Percentiles rank a stretch among this genome's conserved stretches.
phyloP scores from a whole-genome alignment of 2,797 vertebrate species.

The Uromys caudimaculatus region DNA sequence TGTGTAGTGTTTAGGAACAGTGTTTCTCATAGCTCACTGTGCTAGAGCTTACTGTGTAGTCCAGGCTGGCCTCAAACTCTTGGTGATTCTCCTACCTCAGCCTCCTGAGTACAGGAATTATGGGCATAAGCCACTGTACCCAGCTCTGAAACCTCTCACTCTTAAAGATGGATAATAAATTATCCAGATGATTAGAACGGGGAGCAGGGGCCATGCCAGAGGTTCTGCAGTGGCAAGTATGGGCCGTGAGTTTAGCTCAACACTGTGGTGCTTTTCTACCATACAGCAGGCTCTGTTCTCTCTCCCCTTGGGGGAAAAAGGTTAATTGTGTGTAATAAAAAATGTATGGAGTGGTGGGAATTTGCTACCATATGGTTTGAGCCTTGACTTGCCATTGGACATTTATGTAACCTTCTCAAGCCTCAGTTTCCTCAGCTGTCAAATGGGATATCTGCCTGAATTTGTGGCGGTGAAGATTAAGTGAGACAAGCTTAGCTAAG shows the following conservation, averaged over 20 bases:
- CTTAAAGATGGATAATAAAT: conserved; percentile 49
- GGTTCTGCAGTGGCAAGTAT: background rate
- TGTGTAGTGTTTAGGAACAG: background rate
- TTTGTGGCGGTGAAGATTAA: conserved; percentile 7
- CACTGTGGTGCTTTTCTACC: background rate
- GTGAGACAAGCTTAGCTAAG: background rate
- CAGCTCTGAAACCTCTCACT: background rate
- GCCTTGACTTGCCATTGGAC: conserved; percentile 8
- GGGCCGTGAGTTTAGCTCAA: background rate
- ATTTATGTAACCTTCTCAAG: background rate
- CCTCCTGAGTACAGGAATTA: background rate
- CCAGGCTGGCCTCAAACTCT: background rate
- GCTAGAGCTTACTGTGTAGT: background rate
- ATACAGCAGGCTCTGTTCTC: background rate
- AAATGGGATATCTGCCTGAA: conserved; percentile 20
- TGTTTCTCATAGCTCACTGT: background rate
- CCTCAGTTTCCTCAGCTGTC: conserved; percentile 31
- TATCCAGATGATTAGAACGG: conserved; percentile 42
- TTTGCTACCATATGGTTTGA: background rate
- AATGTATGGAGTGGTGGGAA: background rate
- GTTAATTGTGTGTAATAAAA: background rate
- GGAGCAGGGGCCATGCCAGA: background rate
- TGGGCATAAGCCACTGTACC: background rate
- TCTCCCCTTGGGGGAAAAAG: background rate
- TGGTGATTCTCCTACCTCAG: background rate